These are phyloP conservation scores for Acropora yongei DNA, from an alignment of 64 coral and sea anemone genomes.

Conservation along the genomic window DNA sequence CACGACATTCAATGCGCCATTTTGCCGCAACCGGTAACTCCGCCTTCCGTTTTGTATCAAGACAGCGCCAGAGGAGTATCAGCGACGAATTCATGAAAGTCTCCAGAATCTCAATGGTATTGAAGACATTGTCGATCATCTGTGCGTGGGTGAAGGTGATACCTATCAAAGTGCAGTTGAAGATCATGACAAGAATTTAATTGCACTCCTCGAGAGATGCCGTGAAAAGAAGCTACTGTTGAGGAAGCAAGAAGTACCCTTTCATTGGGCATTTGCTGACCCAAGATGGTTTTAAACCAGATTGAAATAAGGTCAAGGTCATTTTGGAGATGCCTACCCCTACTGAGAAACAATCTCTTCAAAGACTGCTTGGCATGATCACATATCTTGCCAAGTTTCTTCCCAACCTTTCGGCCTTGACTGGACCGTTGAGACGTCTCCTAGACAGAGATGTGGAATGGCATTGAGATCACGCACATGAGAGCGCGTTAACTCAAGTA, in stretches of 20 bases:
- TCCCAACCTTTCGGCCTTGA: too few species aligned
- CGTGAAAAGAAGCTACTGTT: slow-evolving; percentile 22
- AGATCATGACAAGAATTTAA: slow-evolving; percentile 36
- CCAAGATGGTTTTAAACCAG: too few species aligned
- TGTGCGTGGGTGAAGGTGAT: slow-evolving; percentile 13
- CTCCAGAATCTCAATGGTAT: not conserved
- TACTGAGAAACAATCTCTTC: not conserved
- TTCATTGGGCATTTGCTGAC: not conserved
- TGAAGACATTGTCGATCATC: slow-evolving; percentile 35
- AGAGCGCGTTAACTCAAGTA: slow-evolving; percentile 7
- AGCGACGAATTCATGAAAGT: slow-evolving; percentile 5
- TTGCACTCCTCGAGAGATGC: not conserved
- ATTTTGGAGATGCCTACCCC: too few species aligned
- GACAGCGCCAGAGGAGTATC: slow-evolving; percentile 39
- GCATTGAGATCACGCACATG: too few species aligned
- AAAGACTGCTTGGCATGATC: slow-evolving; percentile 36
- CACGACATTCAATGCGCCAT: slow-evolving; percentile 34
- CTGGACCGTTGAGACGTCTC: too few species aligned
- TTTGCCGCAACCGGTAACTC: slow-evolving; percentile 19
- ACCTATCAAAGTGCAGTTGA: not conserved
- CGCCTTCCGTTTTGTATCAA: slow-evolving; percentile 28
- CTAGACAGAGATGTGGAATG: too few species aligned
- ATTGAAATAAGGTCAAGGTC: too few species aligned
- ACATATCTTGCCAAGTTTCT: slow-evolving; percentile 1
- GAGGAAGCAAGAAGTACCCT: slow-evolving; percentile 2